These are phyloP conservation scores for Microctenopoma stevenorrisi DNA, from an alignment of 2,797 vertebrate species.

Conservation along the genomic window DNA sequence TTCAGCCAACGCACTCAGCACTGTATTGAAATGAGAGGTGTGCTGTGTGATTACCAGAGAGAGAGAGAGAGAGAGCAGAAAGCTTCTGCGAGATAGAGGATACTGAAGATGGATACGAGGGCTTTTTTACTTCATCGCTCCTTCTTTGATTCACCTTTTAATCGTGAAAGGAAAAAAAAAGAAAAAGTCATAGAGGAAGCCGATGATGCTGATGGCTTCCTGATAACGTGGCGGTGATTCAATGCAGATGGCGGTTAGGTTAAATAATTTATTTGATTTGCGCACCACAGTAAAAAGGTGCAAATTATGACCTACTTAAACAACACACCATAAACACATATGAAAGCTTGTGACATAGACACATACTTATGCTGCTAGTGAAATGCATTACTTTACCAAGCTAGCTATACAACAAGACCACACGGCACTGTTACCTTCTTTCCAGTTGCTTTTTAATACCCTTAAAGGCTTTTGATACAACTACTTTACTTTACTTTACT, in stretches of 20 bases:
- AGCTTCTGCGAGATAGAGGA: constrained; percentile 64
- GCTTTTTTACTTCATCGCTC: constrained; percentile 26
- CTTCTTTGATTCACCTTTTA: constrained; percentile 64
- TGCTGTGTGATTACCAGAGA: constrained; percentile 67
- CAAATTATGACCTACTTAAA: constrained; percentile 16
- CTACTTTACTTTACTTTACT: no score
- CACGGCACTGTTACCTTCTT: no score
- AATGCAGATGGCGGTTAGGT: constrained; percentile 13
- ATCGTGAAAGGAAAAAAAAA: constrained; percentile 34
- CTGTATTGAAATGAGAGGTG: constrained; percentile 80
- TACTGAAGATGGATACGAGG: constrained; percentile 51
- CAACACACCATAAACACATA: not conserved
- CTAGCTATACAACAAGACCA: no score
- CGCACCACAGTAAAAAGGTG: not conserved
- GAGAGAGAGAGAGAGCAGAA: constrained; percentile 50
- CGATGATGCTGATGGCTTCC: constrained; percentile 24
- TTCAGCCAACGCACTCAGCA: constrained; percentile 67
- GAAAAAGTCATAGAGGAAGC: constrained; percentile 34
- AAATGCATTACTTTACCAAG: no score
- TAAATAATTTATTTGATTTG: constrained; percentile 33
- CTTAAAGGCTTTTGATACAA: no score
- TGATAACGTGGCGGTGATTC: constrained; percentile 41
- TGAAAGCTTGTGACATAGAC: no score
- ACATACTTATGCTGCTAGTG: no score
- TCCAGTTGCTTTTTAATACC: no score